Evolutionary conservation across 2,888 invertebrate species (phyloP).

Genomic region (Conops quadrifasciatus): DNA sequence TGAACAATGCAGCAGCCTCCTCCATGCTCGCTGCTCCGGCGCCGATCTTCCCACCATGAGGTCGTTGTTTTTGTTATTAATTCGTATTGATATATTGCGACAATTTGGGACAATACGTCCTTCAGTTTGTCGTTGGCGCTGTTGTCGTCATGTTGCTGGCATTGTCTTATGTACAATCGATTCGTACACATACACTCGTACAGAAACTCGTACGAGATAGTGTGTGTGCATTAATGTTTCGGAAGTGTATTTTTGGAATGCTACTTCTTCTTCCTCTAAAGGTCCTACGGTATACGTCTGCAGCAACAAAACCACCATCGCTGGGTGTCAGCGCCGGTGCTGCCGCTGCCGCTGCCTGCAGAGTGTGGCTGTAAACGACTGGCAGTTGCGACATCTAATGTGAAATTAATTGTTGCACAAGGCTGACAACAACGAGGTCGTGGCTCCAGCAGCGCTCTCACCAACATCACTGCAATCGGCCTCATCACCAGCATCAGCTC

Average conservation of each 20-base stretch:
- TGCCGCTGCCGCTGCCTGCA: conserved; percentile 12
- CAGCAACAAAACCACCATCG: no score
- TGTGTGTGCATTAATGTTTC: no score
- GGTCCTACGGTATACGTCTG: no score
- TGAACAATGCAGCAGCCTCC: neutral
- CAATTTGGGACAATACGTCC: conserved; percentile 26
- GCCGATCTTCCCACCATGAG: neutral
- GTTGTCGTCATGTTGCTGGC: conserved; percentile 7
- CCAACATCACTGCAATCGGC: no score
- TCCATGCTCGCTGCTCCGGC: neutral
- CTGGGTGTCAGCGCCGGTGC: neutral
- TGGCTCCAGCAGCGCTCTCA: no score
- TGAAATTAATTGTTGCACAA: conserved; percentile 48
- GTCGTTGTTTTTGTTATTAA: neutral
- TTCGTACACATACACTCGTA: no score
- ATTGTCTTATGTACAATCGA: conserved; percentile 3
- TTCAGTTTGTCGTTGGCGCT: neutral
- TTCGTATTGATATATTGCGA: conserved; percentile 11
- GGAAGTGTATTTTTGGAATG: no score
- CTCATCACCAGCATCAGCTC: conserved; percentile 14
- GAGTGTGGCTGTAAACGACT: conserved; percentile 40
- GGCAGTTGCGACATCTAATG: conserved; percentile 44
- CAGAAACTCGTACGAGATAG: no score
- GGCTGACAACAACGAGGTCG: conserved; percentile 18
- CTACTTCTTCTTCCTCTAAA: no score